Base-by-base conservation (phyloP, 2,797 vertebrate genomes). In the Karalla daura region DNA sequence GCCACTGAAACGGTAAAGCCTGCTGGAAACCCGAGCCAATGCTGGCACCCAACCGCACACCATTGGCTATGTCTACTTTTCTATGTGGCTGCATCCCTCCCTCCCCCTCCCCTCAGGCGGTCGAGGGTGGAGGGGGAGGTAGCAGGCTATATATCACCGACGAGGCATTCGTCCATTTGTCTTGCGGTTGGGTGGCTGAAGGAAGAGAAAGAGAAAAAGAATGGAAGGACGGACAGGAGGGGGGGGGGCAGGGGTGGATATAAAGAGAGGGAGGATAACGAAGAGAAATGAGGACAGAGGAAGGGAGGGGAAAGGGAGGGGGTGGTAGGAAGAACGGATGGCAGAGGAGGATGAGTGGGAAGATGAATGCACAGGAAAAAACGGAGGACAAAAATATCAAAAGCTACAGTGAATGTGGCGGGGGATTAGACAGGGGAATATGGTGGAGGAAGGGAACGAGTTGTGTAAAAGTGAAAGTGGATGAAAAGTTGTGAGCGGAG, bases 81-180 rank as follows among this genome's bases (percentile, higher is more conserved):
- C 21, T 6, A 43, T 61, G 58, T 18, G 21, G 37, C 63, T 78
- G 63, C 43, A 49, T 24, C 51, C 39, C n/a, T 33, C 63, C 18
- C 13, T 50, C 23, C 33, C 46, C 62, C 63, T 39, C 51, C 63
- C 79, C 76, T 63, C 63, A 15, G 51, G 80, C 76, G 1, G 17
- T 9, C 28, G 50, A 67, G 33, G 62, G 58, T 27, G 62, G 64
- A 81, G 58, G 65, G 41, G 65, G 63, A 72, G 49, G 52, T 75
- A 69, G 43, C 10, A 52, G 63, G 52, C 60, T 61, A 70, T 76
- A 70, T 10, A 85, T 85, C 70, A 80, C 55, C 67, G 68, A 43
- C 1, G 21, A 85, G 63, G 43, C 83, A 55, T 70, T 78, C 0
- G 25, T 56, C 75, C 72, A 72, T 80, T 87, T 78, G 65, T 85